These are phyloP conservation scores for Tetraodon nigroviridis DNA, from an alignment of 2,113 vertebrate species.

Conservation along the genomic window DNA sequence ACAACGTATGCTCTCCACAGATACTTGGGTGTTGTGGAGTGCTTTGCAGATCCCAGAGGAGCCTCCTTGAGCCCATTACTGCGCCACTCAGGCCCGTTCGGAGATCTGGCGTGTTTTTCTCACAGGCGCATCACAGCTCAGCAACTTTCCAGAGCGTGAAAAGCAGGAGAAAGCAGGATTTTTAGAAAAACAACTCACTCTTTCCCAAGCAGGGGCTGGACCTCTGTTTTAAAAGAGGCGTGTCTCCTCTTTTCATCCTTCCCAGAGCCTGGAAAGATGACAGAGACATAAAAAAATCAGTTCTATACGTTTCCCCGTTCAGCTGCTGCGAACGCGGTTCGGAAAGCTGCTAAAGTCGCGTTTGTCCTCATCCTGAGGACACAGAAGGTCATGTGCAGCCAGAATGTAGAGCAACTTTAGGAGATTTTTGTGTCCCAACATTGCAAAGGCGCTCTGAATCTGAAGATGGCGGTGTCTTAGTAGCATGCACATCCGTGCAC, in stretches of 20 bases:
- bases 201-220: slow-evolving; percentile 56
- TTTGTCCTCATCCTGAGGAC: too few relatives aligned
- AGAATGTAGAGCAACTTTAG: too few relatives aligned
- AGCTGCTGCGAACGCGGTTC: too few relatives aligned
- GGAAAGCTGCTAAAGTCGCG: too few relatives aligned
- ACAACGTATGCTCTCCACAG: slow-evolving; percentile 9
- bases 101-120: slow-evolving; percentile 2
- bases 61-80: slow-evolving; percentile 22
- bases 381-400: too few relatives aligned
- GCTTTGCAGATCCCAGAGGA: slow-evolving; percentile 10
- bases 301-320: slow-evolving; percentile 3
- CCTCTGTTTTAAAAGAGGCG: slow-evolving; percentile 50
- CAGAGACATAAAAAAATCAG: slow-evolving; percentile 18
- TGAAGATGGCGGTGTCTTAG: background rate
- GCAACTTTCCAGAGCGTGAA: background rate
- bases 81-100: slow-evolving; percentile 11
- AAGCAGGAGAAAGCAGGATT: slow-evolving; percentile 17
- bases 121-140: background rate
- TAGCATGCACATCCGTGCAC: slow-evolving; percentile 19
- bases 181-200: slow-evolving; percentile 42
- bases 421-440: too few relatives aligned
- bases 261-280: slow-evolving; percentile 19
- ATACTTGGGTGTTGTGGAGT: slow-evolving; percentile 5
- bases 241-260: slow-evolving; percentile 54
- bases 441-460: too few relatives aligned